phyloP scores from a whole-genome alignment of 2,113 vertebrate species.

The Zingel zingel region DNA sequence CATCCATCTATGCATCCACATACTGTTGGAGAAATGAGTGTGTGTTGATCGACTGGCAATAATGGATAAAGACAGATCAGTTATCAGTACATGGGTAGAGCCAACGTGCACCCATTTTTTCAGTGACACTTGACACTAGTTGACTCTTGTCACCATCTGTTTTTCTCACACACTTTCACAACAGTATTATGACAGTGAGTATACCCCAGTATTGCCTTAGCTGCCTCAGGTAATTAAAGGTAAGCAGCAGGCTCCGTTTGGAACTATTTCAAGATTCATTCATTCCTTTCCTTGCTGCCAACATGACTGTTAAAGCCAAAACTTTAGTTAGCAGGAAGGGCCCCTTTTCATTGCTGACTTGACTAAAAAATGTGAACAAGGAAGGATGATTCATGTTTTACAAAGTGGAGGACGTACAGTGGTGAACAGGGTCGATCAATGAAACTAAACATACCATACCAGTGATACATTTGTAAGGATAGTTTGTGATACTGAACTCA shows the following conservation, averaged over 20 bases:
- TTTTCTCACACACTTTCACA: constrained; percentile 4
- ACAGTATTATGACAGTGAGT: neutral
- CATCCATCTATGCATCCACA: too few relatives aligned
- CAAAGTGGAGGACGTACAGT: constrained; percentile 10
- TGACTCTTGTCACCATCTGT: constrained; percentile 30
- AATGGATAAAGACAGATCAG: too few relatives aligned
- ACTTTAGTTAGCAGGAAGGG: constrained; percentile 32
- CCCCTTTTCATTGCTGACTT: constrained; percentile 31
- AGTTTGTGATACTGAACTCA: neutral
- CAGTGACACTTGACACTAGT: constrained; percentile 54
- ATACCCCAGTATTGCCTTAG: neutral
- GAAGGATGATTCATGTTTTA: constrained; percentile 33
- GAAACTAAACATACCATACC: neutral
- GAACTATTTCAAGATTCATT: constrained; percentile 22
- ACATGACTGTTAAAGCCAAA: constrained; percentile 18
- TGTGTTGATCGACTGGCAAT: too few relatives aligned
- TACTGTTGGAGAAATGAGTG: too few relatives aligned
- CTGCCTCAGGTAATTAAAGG: constrained; percentile 27
- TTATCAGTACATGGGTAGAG: too few relatives aligned
- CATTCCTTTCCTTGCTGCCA: constrained; percentile 28
- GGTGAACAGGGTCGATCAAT: neutral
- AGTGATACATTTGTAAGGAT: neutral
- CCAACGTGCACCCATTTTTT: constrained; percentile 1
- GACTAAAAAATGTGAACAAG: constrained; percentile 16
- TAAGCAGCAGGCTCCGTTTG: constrained; percentile 19